Evolutionary conservation across 2,888 invertebrate genomes (phyloP).

Genomic region (Lypha dubia): DNA sequence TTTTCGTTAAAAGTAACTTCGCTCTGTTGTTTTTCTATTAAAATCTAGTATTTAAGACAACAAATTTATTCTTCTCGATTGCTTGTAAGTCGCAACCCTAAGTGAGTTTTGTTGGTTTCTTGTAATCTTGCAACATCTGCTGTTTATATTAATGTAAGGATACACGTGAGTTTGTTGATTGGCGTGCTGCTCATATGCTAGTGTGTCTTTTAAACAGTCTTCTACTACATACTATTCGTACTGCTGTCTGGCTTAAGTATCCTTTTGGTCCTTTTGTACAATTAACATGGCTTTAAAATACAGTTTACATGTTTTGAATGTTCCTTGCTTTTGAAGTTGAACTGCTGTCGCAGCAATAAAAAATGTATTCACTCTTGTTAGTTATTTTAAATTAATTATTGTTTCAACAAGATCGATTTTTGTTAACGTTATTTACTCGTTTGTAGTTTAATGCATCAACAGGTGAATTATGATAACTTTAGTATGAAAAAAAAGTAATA

Average conservation of each 20-base stretch:
- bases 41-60: constrained; percentile 59
- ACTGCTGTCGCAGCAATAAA: neutral
- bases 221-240: too few species aligned
- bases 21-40: constrained; percentile 54
- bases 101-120: constrained; percentile 26
- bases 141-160: constrained; percentile 48
- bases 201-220: constrained; percentile 1
- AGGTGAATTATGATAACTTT: constrained; percentile 32
- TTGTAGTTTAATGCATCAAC: neutral
- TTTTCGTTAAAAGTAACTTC: constrained; percentile 13
- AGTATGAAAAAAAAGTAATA: too few species aligned
- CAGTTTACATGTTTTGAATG: neutral
- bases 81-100: constrained; percentile 57
- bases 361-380: neutral
- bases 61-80: constrained; percentile 36
- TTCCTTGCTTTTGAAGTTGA: constrained; percentile 2
- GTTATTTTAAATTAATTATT: constrained; percentile 31
- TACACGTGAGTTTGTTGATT: neutral
- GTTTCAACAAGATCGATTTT: constrained; percentile 11
- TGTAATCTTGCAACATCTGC: constrained; percentile 70
- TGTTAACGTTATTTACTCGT: neutral
- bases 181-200: neutral
- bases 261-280: constrained; percentile 43
- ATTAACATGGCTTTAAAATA: constrained; percentile 28
- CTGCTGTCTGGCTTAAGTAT: constrained; percentile 36